These are phyloP conservation scores for Aphyosemion australe DNA, from an alignment of 2,113 vertebrate genomes.

Conservation along the genomic window DNA sequence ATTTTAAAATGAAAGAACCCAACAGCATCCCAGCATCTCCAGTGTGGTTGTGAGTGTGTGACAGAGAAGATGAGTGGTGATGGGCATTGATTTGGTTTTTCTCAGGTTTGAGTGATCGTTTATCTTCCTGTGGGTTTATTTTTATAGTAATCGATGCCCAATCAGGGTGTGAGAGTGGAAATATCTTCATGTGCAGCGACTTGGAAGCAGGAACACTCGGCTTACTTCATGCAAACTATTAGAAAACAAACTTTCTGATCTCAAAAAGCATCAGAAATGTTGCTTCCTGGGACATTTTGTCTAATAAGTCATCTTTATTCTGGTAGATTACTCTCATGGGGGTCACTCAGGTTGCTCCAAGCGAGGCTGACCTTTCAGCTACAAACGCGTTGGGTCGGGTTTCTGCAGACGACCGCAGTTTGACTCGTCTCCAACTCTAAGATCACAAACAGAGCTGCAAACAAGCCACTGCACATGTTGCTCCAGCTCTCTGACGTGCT, in stretches of 20 bases:
- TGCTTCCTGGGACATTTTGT: no score
- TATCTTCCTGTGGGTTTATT: neutral
- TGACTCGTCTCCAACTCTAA: no score
- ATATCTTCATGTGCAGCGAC: slow-evolving; percentile 50
- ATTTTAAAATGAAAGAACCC: neutral
- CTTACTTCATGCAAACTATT: slow-evolving; percentile 21
- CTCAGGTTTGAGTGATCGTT: neutral
- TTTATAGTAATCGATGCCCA: slow-evolving; percentile 32
- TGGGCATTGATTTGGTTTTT: slow-evolving; percentile 41
- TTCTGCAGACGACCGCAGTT: no score
- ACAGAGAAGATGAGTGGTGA: neutral
- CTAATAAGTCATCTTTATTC: neutral
- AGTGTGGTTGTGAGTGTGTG: neutral
- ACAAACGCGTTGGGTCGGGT: neutral
- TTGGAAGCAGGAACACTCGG: slow-evolving; percentile 16
- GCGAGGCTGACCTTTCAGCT: neutral
- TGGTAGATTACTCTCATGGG: neutral
- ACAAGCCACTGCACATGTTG: slow-evolving; percentile 47
- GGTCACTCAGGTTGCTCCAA: neutral
- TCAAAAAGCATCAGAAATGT: neutral
- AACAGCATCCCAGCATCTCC: slow-evolving; percentile 40
- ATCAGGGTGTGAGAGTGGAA: slow-evolving; percentile 6
- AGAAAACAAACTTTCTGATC: slow-evolving; percentile 17
- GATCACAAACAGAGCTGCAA: slow-evolving; percentile 44
- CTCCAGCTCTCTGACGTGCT: neutral